Evolutionary conservation across 2,797 vertebrate genomes (phyloP).

Genomic region (Poecile montanus): DNA sequence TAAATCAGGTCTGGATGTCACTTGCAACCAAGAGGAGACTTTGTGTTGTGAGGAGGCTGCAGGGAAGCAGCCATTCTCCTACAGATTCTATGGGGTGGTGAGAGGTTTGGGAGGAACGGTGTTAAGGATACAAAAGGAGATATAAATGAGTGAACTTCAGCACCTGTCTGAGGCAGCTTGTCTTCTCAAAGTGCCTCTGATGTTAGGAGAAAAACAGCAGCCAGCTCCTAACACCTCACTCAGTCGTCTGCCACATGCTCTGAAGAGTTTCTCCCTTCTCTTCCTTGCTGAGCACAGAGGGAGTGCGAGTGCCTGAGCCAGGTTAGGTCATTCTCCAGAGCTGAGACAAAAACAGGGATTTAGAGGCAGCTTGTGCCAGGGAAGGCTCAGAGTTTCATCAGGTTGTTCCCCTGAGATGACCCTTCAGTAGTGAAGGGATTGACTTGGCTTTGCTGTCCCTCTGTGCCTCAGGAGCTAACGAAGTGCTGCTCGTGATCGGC

Average conservation of each 20-base stretch:
- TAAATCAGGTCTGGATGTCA: background rate
- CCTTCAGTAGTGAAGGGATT: background rate
- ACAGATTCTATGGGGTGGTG: background rate
- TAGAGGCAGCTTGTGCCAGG: background rate
- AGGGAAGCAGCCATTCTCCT: background rate
- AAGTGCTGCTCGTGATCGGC: slow-evolving; percentile 95
- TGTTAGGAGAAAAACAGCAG: background rate
- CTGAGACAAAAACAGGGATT: background rate
- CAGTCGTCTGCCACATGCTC: background rate
- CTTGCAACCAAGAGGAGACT: background rate
- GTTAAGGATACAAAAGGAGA: background rate
- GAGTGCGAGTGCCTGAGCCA: background rate
- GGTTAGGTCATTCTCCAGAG: background rate
- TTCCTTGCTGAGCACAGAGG: background rate
- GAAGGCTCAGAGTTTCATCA: background rate
- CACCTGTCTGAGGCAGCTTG: background rate
- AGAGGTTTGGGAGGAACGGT: background rate
- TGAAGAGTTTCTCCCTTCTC: background rate
- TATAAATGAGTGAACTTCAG: background rate
- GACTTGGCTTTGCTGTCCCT: slow-evolving; percentile 12
- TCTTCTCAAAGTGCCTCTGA: background rate
- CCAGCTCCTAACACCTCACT: background rate
- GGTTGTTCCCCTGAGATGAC: background rate
- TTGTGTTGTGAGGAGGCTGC: background rate
- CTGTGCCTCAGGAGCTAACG: slow-evolving; percentile 89